Evolutionary conservation across 2,113 vertebrate species (phyloP), one percentile per base, ranked within the genome.

Genomic region (Trogon surrucura): DNA sequence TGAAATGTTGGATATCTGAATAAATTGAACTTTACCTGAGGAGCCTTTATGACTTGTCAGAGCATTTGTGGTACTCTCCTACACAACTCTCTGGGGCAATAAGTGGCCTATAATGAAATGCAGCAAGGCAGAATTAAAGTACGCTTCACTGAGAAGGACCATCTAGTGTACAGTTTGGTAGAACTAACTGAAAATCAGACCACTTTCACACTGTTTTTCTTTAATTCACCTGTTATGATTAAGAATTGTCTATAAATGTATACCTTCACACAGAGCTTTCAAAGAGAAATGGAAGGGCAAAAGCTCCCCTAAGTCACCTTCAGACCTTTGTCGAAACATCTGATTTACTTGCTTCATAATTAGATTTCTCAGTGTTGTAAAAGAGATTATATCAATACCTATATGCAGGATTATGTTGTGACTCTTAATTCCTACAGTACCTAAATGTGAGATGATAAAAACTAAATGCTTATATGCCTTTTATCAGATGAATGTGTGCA

Each of bases 71-170:
- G 9, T 69, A 41, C 11, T 75, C 45, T 73, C 23, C 60, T 73
- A 16, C 16, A 45, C 13, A 44, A 15, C 13, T 16, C 5, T 74
- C 26, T 57, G 30, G 22, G 2, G 6, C 0, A 0, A 20, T 85
- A 20, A 32, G 27, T 57, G 45, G 41, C 38, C 36, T 61, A 3
- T 38, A 22, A 41, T 70, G 70, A 93, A 94, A 57, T 51, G 32
- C 3, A 53, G 21, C 20, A 45, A 38, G 34, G 14, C 32, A 61
- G 34, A 44, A 78, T 13, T 73, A 26, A 92, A 66, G 3, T 48
- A 10, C 18, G 12, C 18, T 27, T 20, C 10, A 47, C 8, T 57
- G n/a, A 83, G 32, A 41, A 93, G 67, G n/a, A 5, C 13, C 38
- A 80, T 21, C 15, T 84, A 69, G 10, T 5, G 5, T 89, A 32